Evolutionary conservation across 2,888 invertebrate genomes (phyloP).

Genomic region (Drosophila sordidula): DNA sequence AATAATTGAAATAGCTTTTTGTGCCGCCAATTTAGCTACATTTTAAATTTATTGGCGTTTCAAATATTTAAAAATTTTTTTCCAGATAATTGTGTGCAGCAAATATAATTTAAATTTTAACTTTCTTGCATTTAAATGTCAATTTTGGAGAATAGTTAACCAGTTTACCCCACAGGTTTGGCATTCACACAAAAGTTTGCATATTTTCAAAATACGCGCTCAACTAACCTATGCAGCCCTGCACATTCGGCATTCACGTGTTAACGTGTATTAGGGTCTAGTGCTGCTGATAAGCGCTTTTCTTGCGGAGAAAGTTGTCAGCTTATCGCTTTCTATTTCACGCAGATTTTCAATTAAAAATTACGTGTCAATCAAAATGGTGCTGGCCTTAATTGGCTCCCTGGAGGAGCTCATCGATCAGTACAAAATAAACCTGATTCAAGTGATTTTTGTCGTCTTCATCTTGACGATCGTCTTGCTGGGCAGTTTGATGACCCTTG

Average conservation of each 20-base stretch:
- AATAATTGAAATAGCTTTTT: too few relatives aligned
- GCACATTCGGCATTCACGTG: constrained; percentile 8
- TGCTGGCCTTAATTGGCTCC: constrained; percentile 25
- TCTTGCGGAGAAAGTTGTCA: constrained; percentile 37
- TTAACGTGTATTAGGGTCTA: background rate
- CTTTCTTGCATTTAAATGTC: background rate
- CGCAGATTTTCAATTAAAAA: constrained; percentile 14
- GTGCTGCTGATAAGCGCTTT: constrained; percentile 28
- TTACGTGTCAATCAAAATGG: constrained; percentile 28
- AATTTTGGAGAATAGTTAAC: background rate
- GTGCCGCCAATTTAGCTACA: too few relatives aligned
- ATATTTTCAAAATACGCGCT: constrained; percentile 2
- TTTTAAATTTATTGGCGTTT: too few relatives aligned
- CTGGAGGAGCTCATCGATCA: constrained; percentile 59
- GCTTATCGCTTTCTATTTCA: constrained; percentile 27
- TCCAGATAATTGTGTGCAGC: too few relatives aligned
- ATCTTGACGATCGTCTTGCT: constrained; percentile 85
- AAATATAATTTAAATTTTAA: too few relatives aligned
- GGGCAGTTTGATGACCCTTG: constrained; percentile 88
- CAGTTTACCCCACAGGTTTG: background rate
- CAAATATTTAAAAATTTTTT: too few relatives aligned
- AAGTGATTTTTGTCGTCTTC: constrained; percentile 81
- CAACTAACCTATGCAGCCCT: background rate
- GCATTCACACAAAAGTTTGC: background rate
- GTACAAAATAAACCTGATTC: constrained; percentile 78